These are phyloP conservation scores for Camponotus vicinus DNA, from an alignment of 1,140 invertebrate species.

Conservation along the genomic window DNA sequence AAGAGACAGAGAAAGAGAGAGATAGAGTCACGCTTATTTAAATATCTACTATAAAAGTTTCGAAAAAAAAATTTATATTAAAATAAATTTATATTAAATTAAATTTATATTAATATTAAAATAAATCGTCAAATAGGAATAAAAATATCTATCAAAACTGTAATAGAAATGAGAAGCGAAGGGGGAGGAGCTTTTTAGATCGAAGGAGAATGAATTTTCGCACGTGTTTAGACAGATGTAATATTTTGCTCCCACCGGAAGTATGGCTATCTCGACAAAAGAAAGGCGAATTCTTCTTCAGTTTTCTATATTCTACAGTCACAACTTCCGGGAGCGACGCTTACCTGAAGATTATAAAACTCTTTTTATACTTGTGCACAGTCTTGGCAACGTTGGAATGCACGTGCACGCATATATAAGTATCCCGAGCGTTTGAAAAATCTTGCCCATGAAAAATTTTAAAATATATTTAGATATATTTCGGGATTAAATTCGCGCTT, in stretches of 20 bases:
- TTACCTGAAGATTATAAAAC: background rate
- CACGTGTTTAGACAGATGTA: background rate
- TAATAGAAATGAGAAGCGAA: background rate
- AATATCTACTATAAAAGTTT: no score
- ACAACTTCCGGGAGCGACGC: background rate
- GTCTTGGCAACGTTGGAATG: no score
- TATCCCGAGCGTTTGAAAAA: no score
- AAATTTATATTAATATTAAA: no score
- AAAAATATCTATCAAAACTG: background rate
- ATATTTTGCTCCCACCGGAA: conserved; percentile 11
- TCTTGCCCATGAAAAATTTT: no score
- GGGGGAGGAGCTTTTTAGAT: background rate
- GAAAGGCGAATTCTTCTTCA: background rate
- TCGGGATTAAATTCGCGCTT: background rate
- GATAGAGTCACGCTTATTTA: no score
- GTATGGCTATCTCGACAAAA: background rate
- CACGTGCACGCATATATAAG: no score
- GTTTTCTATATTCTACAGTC: background rate
- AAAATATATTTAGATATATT: background rate
- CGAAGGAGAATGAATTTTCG: background rate
- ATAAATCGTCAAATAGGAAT: background rate
- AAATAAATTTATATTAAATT: no score
- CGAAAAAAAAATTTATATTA: no score
- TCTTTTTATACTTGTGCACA: no score
- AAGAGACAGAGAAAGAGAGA: no score